These are phyloP conservation scores for Trogon melanurus DNA, from an alignment of 2,113 vertebrate genomes.

Conservation along the genomic window DNA sequence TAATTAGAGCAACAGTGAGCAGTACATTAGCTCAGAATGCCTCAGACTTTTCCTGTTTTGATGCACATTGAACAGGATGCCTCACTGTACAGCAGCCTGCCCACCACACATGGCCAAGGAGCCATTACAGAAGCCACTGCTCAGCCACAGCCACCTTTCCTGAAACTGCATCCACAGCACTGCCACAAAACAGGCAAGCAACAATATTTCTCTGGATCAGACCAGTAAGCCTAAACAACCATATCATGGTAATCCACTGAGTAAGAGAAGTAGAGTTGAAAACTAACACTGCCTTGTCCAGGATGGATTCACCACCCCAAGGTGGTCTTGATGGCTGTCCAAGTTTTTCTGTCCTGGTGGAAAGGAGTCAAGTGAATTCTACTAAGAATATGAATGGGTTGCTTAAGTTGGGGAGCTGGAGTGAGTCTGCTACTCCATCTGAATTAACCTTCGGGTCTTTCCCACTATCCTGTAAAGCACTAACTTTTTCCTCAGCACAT, in stretches of 20 bases:
- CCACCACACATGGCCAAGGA: neutral
- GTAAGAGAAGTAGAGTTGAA: neutral
- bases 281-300: accelerated
- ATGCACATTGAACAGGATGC: neutral
- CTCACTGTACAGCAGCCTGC: neutral
- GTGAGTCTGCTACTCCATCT: neutral
- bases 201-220: neutral
- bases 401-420: neutral
- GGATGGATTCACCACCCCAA: neutral
- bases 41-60: neutral
- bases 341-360: neutral
- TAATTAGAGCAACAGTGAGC: neutral
- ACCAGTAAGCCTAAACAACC: neutral
- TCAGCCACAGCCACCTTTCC: neutral
- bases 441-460: neutral
- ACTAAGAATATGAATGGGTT: neutral
- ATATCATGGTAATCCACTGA: neutral
- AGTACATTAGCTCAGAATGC: neutral
- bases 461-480: neutral
- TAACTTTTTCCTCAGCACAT: neutral
- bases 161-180: neutral
- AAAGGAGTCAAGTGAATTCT: neutral
- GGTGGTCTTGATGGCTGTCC: neutral
- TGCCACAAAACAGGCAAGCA: neutral
- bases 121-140: neutral